A percentile compares a stretch with the other conserved stretches of the same genome.
These are phyloP conservation scores for Distichodus sexfasciatus DNA, from an alignment of 2,797 vertebrate genomes.

Conservation along the genomic window DNA sequence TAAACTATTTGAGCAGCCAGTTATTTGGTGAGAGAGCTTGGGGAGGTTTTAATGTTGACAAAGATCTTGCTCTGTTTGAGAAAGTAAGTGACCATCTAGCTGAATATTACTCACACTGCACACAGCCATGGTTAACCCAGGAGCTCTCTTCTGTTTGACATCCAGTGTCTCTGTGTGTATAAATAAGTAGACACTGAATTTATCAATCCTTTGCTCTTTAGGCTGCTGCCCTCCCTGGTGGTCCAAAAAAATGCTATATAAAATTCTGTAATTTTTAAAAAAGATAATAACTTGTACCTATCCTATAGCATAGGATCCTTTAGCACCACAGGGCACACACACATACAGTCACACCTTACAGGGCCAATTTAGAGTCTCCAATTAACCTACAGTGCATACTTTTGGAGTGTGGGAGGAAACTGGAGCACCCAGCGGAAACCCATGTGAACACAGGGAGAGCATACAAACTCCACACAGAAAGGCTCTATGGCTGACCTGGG, in stretches of 20 bases:
- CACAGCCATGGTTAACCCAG: not conserved
- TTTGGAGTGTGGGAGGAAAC: no score
- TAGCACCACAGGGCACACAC: no score
- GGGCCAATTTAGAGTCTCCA: no score
- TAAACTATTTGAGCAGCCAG: not conserved
- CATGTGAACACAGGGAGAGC: no score
- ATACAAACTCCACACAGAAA: no score
- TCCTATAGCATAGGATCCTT: no score
- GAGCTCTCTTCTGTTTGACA: not conserved
- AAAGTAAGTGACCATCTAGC: not conserved
- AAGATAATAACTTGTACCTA: no score
- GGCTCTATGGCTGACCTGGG: no score
- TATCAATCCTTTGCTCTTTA: not conserved
- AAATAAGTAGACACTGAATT: constrained; percentile 5
- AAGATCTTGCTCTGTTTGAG: constrained; percentile 4
- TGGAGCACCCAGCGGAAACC: no score
- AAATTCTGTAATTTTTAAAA: no score
- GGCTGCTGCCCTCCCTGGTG: not conserved
- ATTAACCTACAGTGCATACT: no score
- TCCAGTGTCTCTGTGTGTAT: not conserved
- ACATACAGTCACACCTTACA: no score
- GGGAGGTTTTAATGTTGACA: not conserved
- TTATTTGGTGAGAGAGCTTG: not conserved
- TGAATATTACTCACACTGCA: not conserved
- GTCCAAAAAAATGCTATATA: not conserved